Percentiles rank a stretch among this genome's conserved stretches.
phyloP scores from a whole-genome alignment of 2,113 vertebrate species.

The Plectropomus leopardus region DNA sequence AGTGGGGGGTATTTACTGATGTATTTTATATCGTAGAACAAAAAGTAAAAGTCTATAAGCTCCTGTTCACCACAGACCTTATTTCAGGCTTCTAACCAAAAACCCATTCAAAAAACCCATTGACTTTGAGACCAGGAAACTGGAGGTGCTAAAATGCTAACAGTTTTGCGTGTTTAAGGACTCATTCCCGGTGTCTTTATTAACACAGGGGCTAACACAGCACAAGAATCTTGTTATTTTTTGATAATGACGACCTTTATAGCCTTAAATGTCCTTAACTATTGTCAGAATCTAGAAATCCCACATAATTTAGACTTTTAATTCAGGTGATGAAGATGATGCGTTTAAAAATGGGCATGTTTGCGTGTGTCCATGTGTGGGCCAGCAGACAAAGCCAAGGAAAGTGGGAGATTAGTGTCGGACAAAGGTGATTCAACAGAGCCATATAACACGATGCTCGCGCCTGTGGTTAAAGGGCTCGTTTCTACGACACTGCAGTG shows the following conservation, averaged over 20 bases:
- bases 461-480: slow-evolving; percentile 20
- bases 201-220: no score
- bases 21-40: no score
- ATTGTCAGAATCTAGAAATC: background rate
- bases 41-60: no score
- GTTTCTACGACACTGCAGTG: slow-evolving; percentile 43
- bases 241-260: slow-evolving; percentile 17
- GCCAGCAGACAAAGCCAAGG: background rate
- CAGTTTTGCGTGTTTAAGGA: no score
- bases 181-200: no score
- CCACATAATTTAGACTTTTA: background rate
- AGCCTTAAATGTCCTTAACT: background rate
- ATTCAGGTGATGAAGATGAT: slow-evolving; percentile 20
- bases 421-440: slow-evolving; percentile 32
- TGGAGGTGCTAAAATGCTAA: no score
- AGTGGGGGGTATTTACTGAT: no score
- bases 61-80: no score
- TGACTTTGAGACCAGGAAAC: no score
- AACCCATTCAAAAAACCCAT: no score
- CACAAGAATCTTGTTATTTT: background rate
- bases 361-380: background rate
- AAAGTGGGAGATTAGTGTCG: slow-evolving; percentile 23
- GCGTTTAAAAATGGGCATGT: background rate
- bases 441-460: slow-evolving; percentile 12
- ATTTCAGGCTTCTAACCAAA: no score